Evolutionary conservation across 2,113 vertebrate genomes (phyloP).

Genomic region (Tragelaphus scriptus): DNA sequence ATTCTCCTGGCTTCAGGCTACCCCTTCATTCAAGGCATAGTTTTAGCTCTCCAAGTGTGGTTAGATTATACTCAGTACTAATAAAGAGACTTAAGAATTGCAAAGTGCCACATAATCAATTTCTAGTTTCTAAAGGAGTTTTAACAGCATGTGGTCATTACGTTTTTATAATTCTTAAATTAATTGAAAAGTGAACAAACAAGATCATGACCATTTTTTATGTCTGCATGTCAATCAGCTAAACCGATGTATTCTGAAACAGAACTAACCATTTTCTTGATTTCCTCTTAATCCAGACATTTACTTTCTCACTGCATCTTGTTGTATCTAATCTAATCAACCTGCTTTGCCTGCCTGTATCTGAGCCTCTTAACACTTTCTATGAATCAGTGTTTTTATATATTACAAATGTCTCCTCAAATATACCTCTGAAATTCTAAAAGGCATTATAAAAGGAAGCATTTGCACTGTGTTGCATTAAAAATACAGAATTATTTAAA

Average conservation of each 20-base stretch:
- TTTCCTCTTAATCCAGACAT: background rate
- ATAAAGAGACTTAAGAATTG: conserved; percentile 54
- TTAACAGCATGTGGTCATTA: conserved; percentile 41
- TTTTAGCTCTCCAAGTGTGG: conserved; percentile 24
- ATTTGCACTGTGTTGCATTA: background rate
- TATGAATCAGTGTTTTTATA: background rate
- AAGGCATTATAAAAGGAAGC: background rate
- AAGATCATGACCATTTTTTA: conserved; percentile 12
- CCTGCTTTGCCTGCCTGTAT: background rate
- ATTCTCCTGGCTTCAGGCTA: background rate
- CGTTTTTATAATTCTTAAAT: conserved; percentile 55
- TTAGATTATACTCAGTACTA: conserved; percentile 46
- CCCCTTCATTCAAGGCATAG: background rate
- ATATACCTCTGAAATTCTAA: background rate
- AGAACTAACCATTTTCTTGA: background rate
- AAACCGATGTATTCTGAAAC: conserved; percentile 30
- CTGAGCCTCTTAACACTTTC: background rate
- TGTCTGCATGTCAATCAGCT: background rate
- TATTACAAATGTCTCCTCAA: background rate
- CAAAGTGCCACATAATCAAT: conserved; percentile 50
- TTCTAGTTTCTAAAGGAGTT: conserved; percentile 48
- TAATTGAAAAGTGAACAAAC: conserved; percentile 47
- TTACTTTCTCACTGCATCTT: background rate
- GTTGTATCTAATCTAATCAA: background rate
- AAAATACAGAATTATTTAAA: background rate